These are phyloP conservation scores for Pseudorhombus dupliciocellatus DNA, from an alignment of 2,113 vertebrate species.

Conservation along the genomic window DNA sequence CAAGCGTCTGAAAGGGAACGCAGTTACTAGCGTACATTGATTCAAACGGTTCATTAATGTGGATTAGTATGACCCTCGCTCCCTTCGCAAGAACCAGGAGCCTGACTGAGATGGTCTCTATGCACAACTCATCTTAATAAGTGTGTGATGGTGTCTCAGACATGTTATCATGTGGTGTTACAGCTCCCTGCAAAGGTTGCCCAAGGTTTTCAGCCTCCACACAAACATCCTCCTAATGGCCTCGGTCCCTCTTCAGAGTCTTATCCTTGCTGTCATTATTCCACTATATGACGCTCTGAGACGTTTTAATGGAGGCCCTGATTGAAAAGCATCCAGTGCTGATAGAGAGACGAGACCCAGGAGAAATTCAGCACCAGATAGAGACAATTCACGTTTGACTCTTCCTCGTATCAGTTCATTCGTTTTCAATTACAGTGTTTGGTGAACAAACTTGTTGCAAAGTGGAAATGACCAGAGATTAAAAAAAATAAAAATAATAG, in stretches of 20 bases:
- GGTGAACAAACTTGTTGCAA: slow-evolving; percentile 23
- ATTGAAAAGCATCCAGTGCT: slow-evolving; percentile 57
- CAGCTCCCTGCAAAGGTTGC: neutral
- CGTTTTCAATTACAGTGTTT: slow-evolving; percentile 36
- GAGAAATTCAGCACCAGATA: slow-evolving; percentile 13
- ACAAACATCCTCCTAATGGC: slow-evolving; percentile 24
- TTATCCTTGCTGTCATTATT: slow-evolving; percentile 49
- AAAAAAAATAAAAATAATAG: slow-evolving; percentile 11
- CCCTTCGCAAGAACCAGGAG: neutral
- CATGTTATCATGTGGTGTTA: neutral
- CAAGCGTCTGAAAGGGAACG: neutral
- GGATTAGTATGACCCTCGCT: neutral
- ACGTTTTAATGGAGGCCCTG: slow-evolving; percentile 67
- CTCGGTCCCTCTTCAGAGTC: slow-evolving; percentile 43
- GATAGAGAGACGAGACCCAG: slow-evolving; percentile 37
- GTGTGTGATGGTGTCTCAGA: too few relatives aligned
- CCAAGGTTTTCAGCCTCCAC: slow-evolving; percentile 7
- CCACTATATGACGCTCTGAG: slow-evolving; percentile 59
- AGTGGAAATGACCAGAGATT: slow-evolving; percentile 17
- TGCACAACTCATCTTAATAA: too few relatives aligned
- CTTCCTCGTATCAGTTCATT: slow-evolving; percentile 34
- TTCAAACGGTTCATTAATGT: neutral
- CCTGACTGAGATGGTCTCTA: too few relatives aligned
- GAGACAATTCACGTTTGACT: slow-evolving; percentile 29
- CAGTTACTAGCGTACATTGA: neutral